Conservation (phyloP, 2,797 vertebrate genomes). For the Amniataba percoides region DNA sequence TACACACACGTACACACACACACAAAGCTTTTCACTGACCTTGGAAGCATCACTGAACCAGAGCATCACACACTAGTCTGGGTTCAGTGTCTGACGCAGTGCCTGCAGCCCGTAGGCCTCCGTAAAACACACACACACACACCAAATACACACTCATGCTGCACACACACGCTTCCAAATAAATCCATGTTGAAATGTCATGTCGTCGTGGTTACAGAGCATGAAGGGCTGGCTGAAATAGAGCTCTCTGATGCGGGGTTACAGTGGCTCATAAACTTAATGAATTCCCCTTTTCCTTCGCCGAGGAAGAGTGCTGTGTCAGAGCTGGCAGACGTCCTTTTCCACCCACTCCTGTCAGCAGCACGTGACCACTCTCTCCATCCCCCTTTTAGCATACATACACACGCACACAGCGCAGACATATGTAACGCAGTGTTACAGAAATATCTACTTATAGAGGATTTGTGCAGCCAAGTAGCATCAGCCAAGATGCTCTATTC, state of each 20-base stretch:
- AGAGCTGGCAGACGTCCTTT: constrained; percentile 66
- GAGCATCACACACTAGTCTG: constrained; percentile 55
- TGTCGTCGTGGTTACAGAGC: constrained; percentile 41
- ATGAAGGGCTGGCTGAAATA: constrained; percentile 36
- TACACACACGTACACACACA: not conserved
- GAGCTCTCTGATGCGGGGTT: constrained; percentile 34
- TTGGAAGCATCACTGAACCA: constrained; percentile 64
- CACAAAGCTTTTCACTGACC: constrained; percentile 55
- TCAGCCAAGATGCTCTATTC: constrained; percentile 9
- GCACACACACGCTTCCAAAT: constrained; percentile 11
- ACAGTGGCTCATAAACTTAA: constrained; percentile 32
- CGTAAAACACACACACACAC: constrained; percentile 12
- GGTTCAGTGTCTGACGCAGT: constrained; percentile 70
- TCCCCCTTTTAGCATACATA: constrained; percentile 22
- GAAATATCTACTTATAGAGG: constrained; percentile 27
- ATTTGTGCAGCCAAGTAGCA: constrained; percentile 7
- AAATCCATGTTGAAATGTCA: constrained; percentile 39
- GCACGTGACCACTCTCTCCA: constrained; percentile 35
- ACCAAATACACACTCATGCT: not conserved
- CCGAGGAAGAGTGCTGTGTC: constrained; percentile 73
- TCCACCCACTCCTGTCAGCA: constrained; percentile 53
- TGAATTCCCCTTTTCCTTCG: constrained; percentile 44
- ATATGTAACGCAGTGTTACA: constrained; percentile 33
- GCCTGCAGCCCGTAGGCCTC: constrained; percentile 52
- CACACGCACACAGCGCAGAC: constrained; percentile 26